Percentiles rank a stretch among this genome's conserved stretches.
These are phyloP conservation scores for Acanthococcus lagerstroemiae DNA, from an alignment of 2,888 invertebrate species.

Conservation along the genomic window DNA sequence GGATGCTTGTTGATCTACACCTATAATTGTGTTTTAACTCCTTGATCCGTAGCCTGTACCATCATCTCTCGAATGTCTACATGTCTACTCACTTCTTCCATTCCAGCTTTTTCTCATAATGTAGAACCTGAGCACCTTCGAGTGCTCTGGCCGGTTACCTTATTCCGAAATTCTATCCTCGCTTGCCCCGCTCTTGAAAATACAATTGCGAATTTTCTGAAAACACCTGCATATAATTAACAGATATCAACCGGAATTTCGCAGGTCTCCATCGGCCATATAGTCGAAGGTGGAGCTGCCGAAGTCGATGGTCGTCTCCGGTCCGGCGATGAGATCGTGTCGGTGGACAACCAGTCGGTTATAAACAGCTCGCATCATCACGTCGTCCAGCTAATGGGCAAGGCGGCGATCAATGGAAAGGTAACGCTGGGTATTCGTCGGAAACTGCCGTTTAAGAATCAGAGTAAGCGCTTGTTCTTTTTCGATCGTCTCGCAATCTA, in stretches of 20 bases:
- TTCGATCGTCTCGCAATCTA: too few species aligned
- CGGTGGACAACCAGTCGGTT: conserved; percentile 79
- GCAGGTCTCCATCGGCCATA: conserved; percentile 85
- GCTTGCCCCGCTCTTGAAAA: background rate
- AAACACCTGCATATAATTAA: background rate
- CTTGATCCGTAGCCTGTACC: too few species aligned
- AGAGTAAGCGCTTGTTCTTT: conserved; percentile 13
- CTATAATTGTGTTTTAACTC: too few species aligned
- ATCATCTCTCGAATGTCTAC: too few species aligned
- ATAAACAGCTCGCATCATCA: conserved; percentile 81
- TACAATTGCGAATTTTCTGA: background rate
- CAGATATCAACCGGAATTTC: conserved; percentile 33
- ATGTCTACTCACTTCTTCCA: too few species aligned
- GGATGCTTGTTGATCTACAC: too few species aligned
- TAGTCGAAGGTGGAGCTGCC: conserved; percentile 91
- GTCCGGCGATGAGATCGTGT: conserved; percentile 87
- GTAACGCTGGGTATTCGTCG: conserved; percentile 69
- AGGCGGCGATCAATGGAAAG: conserved; percentile 75
- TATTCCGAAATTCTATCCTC: background rate
- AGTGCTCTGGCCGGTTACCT: too few species aligned
- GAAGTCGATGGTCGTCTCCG: conserved; percentile 80
- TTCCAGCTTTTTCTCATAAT: too few species aligned
- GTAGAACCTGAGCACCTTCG: too few species aligned
- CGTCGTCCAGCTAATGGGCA: conserved; percentile 85
- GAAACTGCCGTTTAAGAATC: conserved; percentile 18